Evolutionary conservation across 2,113 vertebrate genomes (phyloP).

Genomic region (Capreolus pygargus): DNA sequence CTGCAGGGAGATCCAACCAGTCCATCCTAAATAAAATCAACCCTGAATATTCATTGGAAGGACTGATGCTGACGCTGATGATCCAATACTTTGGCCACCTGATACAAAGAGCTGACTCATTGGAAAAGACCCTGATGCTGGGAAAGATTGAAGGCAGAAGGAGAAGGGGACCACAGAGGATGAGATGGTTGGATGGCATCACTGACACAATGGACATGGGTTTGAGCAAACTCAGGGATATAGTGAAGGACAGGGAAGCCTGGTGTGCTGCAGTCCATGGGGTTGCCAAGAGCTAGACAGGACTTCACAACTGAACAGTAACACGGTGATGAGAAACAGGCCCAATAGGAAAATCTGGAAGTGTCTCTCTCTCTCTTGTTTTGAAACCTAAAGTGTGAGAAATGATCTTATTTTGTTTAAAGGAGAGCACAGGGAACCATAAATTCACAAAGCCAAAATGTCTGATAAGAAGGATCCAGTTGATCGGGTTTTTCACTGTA

Average conservation of each 20-base stretch:
- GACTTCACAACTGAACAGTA: neutral
- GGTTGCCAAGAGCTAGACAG: neutral
- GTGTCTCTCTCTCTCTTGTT: neutral
- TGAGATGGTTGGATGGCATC: neutral
- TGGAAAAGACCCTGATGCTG: neutral
- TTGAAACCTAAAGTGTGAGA: neutral
- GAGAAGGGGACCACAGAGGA: neutral
- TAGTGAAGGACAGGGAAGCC: neutral
- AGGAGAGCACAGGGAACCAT: neutral
- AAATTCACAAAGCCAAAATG: neutral
- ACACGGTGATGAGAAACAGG: neutral
- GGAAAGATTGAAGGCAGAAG: neutral
- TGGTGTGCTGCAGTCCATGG: neutral
- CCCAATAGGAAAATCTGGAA: neutral
- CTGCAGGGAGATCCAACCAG: neutral
- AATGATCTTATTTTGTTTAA: neutral
- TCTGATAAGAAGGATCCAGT: neutral
- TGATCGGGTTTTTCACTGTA: neutral
- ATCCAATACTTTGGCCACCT: neutral
- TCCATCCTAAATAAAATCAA: neutral
- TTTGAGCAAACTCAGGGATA: neutral
- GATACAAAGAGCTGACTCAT: neutral
- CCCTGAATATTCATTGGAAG: neutral
- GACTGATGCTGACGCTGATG: neutral
- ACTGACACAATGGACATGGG: neutral